Evolutionary conservation across 1,140 invertebrate species (phyloP), one percentile per base, ranked within the genome.

Genomic region (Ctenoplectra terminalis): DNA sequence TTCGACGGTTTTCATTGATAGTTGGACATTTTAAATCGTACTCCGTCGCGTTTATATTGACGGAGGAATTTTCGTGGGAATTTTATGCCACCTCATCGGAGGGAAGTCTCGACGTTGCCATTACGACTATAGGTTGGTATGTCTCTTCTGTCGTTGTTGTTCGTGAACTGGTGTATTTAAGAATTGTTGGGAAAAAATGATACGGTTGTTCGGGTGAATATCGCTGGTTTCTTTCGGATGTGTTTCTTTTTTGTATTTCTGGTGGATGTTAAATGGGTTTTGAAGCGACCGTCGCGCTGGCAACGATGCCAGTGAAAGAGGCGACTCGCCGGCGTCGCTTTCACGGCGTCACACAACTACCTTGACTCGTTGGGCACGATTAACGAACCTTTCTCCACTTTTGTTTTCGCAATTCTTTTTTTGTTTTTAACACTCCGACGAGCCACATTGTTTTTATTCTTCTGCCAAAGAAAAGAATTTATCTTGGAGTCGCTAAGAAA

Each of bases 291-390:
- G 80, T 81, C 75, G 77, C 70, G 37, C 70, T 81, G 78, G 82
- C 82, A 84, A 84, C 78, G 69, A 63, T 56, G 78, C 78, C 63
- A 75, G 82, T 81, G 79, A 84, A 84, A 84, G 82, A 84, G 78
- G 31, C 75, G 75, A 77, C 66, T 70, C 72, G 76, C 58, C 71
- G 82, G 71, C 82, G 78, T 84, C 82, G 82, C 82, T 84, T 84
- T 84, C 82, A 81, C 82, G 77, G 78, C 82, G 70, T 73, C 82
- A 50, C 52, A 37, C 77, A 29, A 73, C 56, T 46, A 70, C 66
- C 61, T 63, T 46, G 29, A 56, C 66, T 82, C 46, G 56, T 60
- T 34, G 66, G 46, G 58, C 43, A 69, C 63, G 46, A 69, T 73
- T 67, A 76, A 82, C 80, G 17, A 82, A 84, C 72, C 71, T 81